phyloP scores from a whole-genome alignment of 2,797 vertebrate species.

The Knipowitschia caucasica region DNA sequence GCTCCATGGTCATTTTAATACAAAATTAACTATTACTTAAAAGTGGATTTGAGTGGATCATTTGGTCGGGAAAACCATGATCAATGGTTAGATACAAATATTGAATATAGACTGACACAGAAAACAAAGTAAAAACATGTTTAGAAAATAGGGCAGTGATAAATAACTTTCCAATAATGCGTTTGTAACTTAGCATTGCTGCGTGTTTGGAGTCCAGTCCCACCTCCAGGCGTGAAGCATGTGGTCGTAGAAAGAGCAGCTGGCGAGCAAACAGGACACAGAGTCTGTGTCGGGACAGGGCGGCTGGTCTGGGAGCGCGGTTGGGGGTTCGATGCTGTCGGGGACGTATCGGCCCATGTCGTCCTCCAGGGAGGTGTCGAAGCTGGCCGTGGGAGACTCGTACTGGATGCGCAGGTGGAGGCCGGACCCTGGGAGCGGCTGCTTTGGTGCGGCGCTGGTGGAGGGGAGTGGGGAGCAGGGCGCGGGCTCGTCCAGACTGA shows the following conservation, averaged over 20 bases:
- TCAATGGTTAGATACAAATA: no score
- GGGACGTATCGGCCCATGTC: slow-evolving; percentile 65
- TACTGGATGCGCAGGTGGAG: slow-evolving; percentile 79
- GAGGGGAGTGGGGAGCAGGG: slow-evolving; percentile 45
- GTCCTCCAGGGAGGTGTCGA: slow-evolving; percentile 76
- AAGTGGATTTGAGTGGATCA: no score
- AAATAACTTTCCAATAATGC: slow-evolving; percentile 1
- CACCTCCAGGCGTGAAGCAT: slow-evolving; percentile 91
- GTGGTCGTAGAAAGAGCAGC: slow-evolving; percentile 94
- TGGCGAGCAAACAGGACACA: slow-evolving; percentile 79
- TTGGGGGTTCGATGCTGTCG: slow-evolving; percentile 2
- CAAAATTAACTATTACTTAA: no score
- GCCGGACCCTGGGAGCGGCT: slow-evolving; percentile 42
- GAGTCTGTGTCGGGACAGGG: neutral
- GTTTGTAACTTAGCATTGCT: slow-evolving; percentile 3
- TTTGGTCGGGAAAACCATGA: no score
- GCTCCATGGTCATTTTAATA: no score
- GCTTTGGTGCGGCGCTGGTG: slow-evolving; percentile 30
- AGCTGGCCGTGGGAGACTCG: slow-evolving; percentile 80
- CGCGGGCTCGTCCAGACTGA: slow-evolving; percentile 53
- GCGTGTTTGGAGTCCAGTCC: slow-evolving; percentile 71
- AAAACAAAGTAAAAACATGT: slow-evolving; percentile 28
- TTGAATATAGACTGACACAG: neutral
- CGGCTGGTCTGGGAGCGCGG: neutral
- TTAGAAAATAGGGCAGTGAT: slow-evolving; percentile 28